Conservation (phyloP, 1,140 invertebrate genomes). For the Calliphora vicina region DNA sequence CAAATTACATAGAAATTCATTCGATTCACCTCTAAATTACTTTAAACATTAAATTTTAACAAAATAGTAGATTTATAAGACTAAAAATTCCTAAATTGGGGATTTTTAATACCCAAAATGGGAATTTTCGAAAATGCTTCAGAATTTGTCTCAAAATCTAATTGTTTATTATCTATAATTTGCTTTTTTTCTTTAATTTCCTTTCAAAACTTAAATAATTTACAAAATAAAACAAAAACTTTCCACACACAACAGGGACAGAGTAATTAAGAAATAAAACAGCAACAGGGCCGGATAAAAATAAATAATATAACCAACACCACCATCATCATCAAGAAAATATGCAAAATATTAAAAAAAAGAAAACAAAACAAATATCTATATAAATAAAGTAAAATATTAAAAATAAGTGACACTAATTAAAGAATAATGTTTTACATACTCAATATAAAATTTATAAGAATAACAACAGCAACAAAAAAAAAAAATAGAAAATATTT, state of each 20-base stretch:
- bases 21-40: too few relatives aligned
- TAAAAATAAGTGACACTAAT: background rate
- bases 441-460: background rate
- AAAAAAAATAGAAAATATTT: conserved; percentile 5
- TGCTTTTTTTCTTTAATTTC: background rate
- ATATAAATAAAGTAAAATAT: too few relatives aligned
- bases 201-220: background rate
- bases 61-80: too few relatives aligned
- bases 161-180: background rate
- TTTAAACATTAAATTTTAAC: too few relatives aligned
- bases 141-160: background rate
- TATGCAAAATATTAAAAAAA: background rate
- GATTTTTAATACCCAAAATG: too few relatives aligned
- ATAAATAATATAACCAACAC: background rate
- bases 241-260: background rate
- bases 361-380: too few relatives aligned
- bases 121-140: too few relatives aligned
- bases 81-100: too few relatives aligned
- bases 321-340: conserved; percentile 1
- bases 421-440: conserved; percentile 10
- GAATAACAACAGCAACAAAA: too few relatives aligned
- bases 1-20: too few relatives aligned
- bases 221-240: too few relatives aligned
- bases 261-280: conserved; percentile 9
- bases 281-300: conserved; percentile 15